Evolutionary conservation across 2,888 invertebrate genomes (phyloP), one percentile per base, ranked within the genome.

Genomic region (Cataglyphis livida): DNA sequence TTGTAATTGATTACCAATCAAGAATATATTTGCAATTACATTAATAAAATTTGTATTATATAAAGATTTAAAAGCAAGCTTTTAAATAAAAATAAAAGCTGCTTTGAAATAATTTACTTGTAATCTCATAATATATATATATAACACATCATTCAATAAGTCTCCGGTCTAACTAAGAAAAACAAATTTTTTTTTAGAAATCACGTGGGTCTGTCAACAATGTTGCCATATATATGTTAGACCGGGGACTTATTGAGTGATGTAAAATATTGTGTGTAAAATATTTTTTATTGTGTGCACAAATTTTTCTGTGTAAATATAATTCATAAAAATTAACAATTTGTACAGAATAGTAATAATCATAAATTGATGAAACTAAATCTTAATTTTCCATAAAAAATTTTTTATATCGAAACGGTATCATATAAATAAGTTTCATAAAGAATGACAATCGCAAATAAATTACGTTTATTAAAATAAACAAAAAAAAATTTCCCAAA

Each of bases 401-500:
- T 25, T 12, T 2, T 10, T 64, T 28, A 0, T 48, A 64, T 51
- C 25, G 38, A 32, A n/a, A 75, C 65, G 6, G 4, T 25, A 7
- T 64, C 7, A 7, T 21, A 18, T 25, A 1, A 48, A 48, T 3
- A 7, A 73, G 4, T 48, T 64, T 48, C 21, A 62, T 21, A 21
- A 48, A 32, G 51, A 38, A 44, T 44, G 15, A 28, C 15, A 35
- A 38, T 54, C 10, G 3, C 6, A 57, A 76, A n/a, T 68, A 15
- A n/a, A 41, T 57, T 44, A 5, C 9, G n/a, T 66, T 57, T 68
- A 48, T 57, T n/a, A 54, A 57, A 76, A 68, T 7, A 32, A 68
- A 68, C 6, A 78, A 78, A 21, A 35, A 44, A 44, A 0, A 0
- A 59, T 66, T 66, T 32, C 35, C 15, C 1, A 7, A 48, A 48